Base-by-base conservation (phyloP, 2,888 invertebrate species). In the Hoplodrina ambigua region DNA sequence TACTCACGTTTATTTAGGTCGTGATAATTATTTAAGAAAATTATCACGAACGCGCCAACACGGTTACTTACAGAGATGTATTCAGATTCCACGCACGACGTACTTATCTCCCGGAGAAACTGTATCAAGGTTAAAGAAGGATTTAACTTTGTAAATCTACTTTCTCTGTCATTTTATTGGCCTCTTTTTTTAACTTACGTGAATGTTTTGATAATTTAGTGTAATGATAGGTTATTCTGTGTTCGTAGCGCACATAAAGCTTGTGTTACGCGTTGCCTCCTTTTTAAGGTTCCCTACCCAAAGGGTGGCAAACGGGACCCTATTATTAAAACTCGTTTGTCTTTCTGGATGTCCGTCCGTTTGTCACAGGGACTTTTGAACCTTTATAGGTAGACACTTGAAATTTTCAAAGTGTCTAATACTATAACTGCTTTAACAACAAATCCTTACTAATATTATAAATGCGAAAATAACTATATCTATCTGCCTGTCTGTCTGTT, bases 21-120 rank as follows among this genome's bases (percentile, higher is more conserved):
- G 82, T 85, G 88, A 87, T 90, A 88, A 90, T 88, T 86, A 82
- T 84, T 86, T 79, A 80, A 72, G 57, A 75, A 84, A 87, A 83
- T 89, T 89, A 90, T 86, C 88, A 86, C 75, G 73, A 67, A 69
- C 69, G 72, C 67, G 80, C 85, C 84, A 87, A 86, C 78, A 69
- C 74, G 72, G 87, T 87, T 81, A 77, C 57, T 87, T 80, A 78
- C 57, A 61, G 70, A 81, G 75, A 82, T 71, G 64, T 72, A 82
- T 82, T 81, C 76, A 81, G 82, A 79, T 69, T 73, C 62, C 65
- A 68, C 70, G 17, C 53, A 67, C 82, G 82, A 84, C 81, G 82
- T 86, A 71, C 70, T 82, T 82, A 85, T 86, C 82, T 81, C 67
- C 41, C 49, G 15, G 33, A 60, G 56, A 85, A 85, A 83, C 75